Evolutionary conservation across 2,797 vertebrate genomes (phyloP).

Genomic region (Microhierax caerulescens): DNA sequence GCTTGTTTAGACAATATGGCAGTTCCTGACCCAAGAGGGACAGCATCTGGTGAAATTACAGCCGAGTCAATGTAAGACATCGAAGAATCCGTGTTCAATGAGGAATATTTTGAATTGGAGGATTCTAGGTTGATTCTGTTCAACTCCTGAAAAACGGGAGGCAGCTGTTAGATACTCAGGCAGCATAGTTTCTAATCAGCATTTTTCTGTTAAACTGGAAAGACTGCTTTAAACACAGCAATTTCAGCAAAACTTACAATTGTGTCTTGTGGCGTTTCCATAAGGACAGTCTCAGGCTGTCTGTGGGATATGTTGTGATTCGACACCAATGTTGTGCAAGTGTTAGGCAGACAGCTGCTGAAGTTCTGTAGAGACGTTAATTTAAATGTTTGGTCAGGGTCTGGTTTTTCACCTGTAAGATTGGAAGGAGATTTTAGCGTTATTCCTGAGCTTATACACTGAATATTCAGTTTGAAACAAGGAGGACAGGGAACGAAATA

Average conservation of each 20-base stretch:
- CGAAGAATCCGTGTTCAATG: slow-evolving; percentile 90
- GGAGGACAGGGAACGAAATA: neutral
- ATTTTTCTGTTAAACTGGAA: neutral
- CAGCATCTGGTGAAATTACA: slow-evolving; percentile 91
- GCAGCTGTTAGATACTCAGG: neutral
- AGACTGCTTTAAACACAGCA: neutral
- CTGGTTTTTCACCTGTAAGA: slow-evolving; percentile 90
- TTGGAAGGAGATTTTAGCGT: neutral
- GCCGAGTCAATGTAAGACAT: slow-evolving; percentile 95
- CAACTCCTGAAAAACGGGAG: slow-evolving; percentile 84
- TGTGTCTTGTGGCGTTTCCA: slow-evolving; percentile 97
- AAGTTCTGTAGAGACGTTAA: slow-evolving; percentile 93
- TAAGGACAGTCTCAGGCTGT: slow-evolving; percentile 91
- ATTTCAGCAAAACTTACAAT: slow-evolving; percentile 80
- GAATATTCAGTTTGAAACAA: neutral
- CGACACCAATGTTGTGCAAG: slow-evolving; percentile 88
- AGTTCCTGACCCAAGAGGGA: slow-evolving; percentile 86
- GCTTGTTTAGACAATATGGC: slow-evolving; percentile 90
- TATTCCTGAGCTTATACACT: neutral
- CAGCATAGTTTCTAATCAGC: neutral
- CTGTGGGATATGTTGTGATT: slow-evolving; percentile 86
- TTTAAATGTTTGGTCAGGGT: slow-evolving; percentile 97
- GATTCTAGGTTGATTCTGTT: slow-evolving; percentile 97
- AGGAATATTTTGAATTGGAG: slow-evolving; percentile 90
- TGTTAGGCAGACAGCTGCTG: slow-evolving; percentile 84